Conservation (phyloP, 2,888 invertebrate genomes). For the Drosophila kokeensis region DNA sequence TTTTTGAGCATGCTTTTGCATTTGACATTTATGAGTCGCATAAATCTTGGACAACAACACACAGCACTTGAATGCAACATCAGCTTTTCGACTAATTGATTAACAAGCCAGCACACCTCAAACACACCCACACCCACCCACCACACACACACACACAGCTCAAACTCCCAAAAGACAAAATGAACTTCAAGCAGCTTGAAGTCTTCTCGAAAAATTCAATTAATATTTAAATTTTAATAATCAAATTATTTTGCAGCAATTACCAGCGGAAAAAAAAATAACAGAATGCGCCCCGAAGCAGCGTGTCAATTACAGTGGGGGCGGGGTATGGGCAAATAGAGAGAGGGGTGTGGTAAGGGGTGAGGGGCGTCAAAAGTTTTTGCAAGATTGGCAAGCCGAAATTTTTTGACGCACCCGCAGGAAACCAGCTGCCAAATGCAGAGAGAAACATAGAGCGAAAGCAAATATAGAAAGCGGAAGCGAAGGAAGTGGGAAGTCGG, state of each 20-base stretch:
- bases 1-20: constrained; percentile 45
- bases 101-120: constrained; percentile 43
- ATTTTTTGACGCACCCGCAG: constrained; percentile 58
- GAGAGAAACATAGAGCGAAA: constrained; percentile 27
- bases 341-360: not conserved
- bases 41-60: constrained; percentile 65
- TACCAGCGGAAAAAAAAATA: constrained; percentile 28
- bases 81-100: constrained; percentile 70
- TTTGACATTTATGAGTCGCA: constrained; percentile 77
- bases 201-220: constrained; percentile 57
- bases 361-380: constrained; percentile 41
- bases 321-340: not conserved
- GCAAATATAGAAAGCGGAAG: constrained; percentile 5
- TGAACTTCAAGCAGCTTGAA: constrained; percentile 11
- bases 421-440: constrained; percentile 60
- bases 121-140: constrained; percentile 5
- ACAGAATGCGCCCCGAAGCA: constrained; percentile 26
- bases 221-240: constrained; percentile 82
- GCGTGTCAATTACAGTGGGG: constrained; percentile 34
- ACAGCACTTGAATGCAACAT: constrained; percentile 68
- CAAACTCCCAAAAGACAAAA: constrained; percentile 15
- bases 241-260: constrained; percentile 79
- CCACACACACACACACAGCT: constrained; percentile 3
- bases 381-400: constrained; percentile 50
- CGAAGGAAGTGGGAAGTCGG: not conserved